phyloP scores from a whole-genome alignment of 2,113 vertebrate genomes.

The Nesoenas mayeri region DNA sequence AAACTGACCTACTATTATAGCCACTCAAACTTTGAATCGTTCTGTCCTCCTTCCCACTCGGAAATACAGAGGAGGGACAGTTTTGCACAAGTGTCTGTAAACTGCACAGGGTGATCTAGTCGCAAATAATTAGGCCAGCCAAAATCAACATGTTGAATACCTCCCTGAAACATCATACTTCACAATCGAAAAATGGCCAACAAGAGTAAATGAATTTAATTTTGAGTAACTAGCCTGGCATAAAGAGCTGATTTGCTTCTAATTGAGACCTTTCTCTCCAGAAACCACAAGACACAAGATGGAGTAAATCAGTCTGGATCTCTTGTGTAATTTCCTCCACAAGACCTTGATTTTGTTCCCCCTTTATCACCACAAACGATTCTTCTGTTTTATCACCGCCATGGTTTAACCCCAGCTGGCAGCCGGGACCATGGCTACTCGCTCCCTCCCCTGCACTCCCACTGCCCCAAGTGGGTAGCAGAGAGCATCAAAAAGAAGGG shows the following conservation, averaged over 20 bases:
- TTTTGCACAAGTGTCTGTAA: neutral
- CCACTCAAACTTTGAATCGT: neutral
- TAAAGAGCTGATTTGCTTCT: neutral
- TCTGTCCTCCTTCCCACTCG: neutral
- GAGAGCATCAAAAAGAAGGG: no score
- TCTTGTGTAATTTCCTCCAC: neutral
- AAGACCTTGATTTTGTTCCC: neutral
- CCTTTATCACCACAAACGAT: neutral
- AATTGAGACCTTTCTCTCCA: neutral
- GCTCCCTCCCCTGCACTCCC: no score
- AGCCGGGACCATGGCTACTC: no score
- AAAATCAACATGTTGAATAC: neutral
- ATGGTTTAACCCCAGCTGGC: no score
- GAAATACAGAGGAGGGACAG: neutral
- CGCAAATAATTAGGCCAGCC: neutral
- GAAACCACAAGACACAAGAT: neutral
- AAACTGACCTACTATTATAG: neutral
- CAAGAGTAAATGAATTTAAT: neutral
- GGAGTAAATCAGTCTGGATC: neutral
- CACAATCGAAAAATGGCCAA: neutral
- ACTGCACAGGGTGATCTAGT: neutral
- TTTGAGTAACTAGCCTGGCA: neutral
- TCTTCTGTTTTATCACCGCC: neutral
- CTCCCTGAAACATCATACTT: neutral
- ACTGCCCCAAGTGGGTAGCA: no score